phyloP scores from a whole-genome alignment of 2,888 invertebrate genomes.

The Eupsilia transversa region DNA sequence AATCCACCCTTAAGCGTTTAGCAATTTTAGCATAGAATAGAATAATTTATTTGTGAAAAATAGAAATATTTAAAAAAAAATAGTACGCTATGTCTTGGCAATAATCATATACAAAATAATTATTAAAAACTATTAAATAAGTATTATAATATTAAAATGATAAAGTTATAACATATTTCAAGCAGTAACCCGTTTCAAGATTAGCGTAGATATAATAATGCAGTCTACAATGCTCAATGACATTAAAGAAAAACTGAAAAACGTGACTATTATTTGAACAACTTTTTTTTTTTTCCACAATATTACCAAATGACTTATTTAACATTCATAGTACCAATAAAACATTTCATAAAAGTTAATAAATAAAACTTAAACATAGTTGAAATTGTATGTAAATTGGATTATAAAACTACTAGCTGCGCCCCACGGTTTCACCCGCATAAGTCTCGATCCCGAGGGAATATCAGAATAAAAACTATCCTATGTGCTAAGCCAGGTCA shows the following conservation, averaged over 20 bases:
- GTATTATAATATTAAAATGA: too few species aligned
- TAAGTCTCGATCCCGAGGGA: too few species aligned
- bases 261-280: not conserved
- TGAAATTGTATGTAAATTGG: constrained; percentile 31
- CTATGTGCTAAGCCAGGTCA: too few species aligned
- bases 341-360: not conserved
- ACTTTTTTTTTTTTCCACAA: not conserved
- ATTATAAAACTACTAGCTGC: constrained; percentile 25
- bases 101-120: too few species aligned
- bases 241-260: too few species aligned
- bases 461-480: too few species aligned
- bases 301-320: not conserved
- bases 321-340: not conserved
- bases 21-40: not conserved
- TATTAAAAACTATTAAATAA: too few species aligned
- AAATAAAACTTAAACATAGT: not conserved
- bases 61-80: too few species aligned
- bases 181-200: not conserved
- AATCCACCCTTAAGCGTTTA: not conserved
- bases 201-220: not conserved
- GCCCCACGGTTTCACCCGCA: too few species aligned
- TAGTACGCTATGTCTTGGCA: too few species aligned
- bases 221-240: not conserved
- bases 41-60: too few species aligned
- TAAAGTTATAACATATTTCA: too few species aligned